Evolutionary conservation across 2,113 vertebrate species (phyloP), one percentile per base, ranked within the genome.

Genomic region (Leptocoma aspasia): DNA sequence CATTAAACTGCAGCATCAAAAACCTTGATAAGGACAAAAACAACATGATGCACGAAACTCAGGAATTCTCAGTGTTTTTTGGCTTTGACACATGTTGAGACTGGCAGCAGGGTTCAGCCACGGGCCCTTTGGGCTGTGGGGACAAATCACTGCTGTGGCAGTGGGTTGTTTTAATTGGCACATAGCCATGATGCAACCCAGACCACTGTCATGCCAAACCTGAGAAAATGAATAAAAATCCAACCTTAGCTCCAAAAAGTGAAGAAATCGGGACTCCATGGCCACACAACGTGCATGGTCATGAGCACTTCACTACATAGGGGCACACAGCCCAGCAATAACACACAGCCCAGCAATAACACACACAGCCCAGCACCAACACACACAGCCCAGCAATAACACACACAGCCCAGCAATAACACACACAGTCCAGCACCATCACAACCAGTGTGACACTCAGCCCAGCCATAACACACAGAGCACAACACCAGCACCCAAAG

Each of bases 201-300:
- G 35, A 54, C 45, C 50, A 41, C 61, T 39, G 33, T 17, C 75
- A 68, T 21, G 53, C 24, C 70, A 87, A 20, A 28, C 45, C 88
- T 2, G 1, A 66, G 27, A 41, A 68, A 83, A 90, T 42, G 11
- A 9, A 37, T 53, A 66, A 70, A 82, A 35, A 10, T 23, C 59
- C n/a, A 65, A 42, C 10, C 50, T 65, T 45, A 95, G 60, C 26
- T 77, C 45, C 39, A 75, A 33, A 86, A 39, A 53, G 50, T 8
- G 11, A 81, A 66, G 56, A 44, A 70, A 45, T 49, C 0, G 0
- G 33, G 33, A 23, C 42, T 53, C 28, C 2, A 0, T 53, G 54
- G 50, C 44, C 60, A 31, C 39, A 78, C 12, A 18, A n/a, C 0
- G 0, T 45, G 11, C 23, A 3, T 6, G 19, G 30, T 42, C 52